phyloP scores from a whole-genome alignment of 2,113 vertebrate species.

The Gopherus evgoodei region DNA sequence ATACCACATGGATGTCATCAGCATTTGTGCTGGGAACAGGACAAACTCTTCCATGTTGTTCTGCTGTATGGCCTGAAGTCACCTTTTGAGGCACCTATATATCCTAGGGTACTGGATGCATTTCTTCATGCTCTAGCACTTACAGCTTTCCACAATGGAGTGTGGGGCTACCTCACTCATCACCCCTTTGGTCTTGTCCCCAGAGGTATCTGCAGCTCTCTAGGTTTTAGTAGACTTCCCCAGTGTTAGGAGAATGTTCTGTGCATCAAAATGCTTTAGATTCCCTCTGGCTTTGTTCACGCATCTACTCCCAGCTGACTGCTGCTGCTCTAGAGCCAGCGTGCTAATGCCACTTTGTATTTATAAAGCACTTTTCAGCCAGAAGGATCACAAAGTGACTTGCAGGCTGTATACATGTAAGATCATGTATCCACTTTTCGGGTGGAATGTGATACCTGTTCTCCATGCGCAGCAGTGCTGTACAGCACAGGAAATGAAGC shows the following conservation, averaged over 20 bases:
- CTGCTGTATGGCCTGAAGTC: accelerated
- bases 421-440: not conserved
- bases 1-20: not conserved
- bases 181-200: not conserved
- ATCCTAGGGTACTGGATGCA: accelerated
- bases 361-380: not conserved
- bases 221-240: not conserved
- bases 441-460: not conserved
- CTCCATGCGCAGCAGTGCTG: not conserved
- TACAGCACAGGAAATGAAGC: not conserved
- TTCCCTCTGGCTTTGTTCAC: not conserved
- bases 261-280: not conserved
- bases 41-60: not conserved
- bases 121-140: accelerated
- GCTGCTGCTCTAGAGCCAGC: not conserved
- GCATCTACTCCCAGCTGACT: not conserved
- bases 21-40: not conserved
- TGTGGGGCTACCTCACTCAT: accelerated
- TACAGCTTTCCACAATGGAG: accelerated
- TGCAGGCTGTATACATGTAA: not conserved
- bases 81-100: accelerated
- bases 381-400: not conserved
- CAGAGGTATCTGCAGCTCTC: not conserved
- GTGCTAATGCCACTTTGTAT: not conserved
- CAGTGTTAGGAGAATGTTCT: accelerated